Percentiles rank a stretch among this genome's conserved stretches.
Conservation (phyloP, 2,113 vertebrate species). For the Larimichthys crocea region DNA sequence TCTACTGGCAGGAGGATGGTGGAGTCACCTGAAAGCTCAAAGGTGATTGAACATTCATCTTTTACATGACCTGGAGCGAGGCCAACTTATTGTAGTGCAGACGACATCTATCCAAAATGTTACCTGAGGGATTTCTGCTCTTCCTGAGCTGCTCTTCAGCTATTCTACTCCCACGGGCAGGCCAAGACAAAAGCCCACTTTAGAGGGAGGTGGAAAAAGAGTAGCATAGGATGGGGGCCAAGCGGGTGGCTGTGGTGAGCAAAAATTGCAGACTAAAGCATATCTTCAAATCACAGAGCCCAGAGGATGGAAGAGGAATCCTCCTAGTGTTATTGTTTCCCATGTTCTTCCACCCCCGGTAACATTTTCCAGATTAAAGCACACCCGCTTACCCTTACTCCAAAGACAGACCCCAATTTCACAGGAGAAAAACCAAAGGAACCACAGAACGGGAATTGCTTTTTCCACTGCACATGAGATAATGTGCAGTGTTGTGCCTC, state of each 20-base stretch:
- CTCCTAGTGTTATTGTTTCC: conserved; percentile 79
- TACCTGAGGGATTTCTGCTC: conserved; percentile 50
- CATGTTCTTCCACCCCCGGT: conserved; percentile 78
- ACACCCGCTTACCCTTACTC: conserved; percentile 51
- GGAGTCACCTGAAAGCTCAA: conserved; percentile 34
- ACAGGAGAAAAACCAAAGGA: conserved; percentile 70
- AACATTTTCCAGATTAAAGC: conserved; percentile 81
- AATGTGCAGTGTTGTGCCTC: conserved; percentile 38
- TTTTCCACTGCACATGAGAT: conserved; percentile 75
- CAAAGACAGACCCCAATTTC: conserved; percentile 66
- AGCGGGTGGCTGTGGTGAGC: conserved; percentile 66
- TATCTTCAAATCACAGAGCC: conserved; percentile 67
- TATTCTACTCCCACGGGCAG: conserved; percentile 19
- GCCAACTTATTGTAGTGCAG: conserved; percentile 1
- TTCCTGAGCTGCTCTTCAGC: conserved; percentile 27
- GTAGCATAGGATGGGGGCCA: conserved; percentile 51
- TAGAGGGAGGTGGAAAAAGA: conserved; percentile 70
- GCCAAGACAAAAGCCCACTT: conserved; percentile 57
- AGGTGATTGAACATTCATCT: conserved; percentile 29
- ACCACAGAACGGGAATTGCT: conserved; percentile 56
- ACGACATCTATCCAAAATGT: conserved; percentile 6
- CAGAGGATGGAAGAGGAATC: conserved; percentile 75
- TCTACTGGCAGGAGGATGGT: conserved; percentile 21
- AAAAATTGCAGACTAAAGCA: conserved; percentile 72
- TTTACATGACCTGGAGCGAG: conserved; percentile 46